Conservation (phyloP, 1,140 invertebrate species). For the Trachelipus rathkii region DNA sequence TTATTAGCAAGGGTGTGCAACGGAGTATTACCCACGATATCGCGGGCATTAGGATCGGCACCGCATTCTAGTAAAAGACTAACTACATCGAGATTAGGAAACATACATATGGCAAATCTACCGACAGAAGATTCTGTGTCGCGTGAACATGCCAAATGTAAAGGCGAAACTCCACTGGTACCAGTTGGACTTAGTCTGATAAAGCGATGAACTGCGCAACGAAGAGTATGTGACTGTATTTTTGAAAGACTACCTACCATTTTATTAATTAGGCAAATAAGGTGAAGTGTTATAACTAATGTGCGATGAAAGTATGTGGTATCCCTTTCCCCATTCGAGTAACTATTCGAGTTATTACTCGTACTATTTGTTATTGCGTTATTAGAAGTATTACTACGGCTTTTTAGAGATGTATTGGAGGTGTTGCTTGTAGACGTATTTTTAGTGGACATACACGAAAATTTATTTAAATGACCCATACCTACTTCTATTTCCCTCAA, state of each 20-base stretch:
- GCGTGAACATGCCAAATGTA: constrained; percentile 74
- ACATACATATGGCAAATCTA: constrained; percentile 69
- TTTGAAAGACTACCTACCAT: constrained; percentile 48
- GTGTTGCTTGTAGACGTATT: constrained; percentile 17
- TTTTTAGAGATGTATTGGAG: constrained; percentile 12
- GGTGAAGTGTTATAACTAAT: constrained; percentile 77
- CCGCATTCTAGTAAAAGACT: constrained; percentile 75
- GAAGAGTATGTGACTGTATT: constrained; percentile 38
- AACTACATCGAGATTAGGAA: constrained; percentile 69
- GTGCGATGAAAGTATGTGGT: constrained; percentile 74
- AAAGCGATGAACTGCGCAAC: constrained; percentile 58
- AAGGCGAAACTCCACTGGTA: constrained; percentile 65
- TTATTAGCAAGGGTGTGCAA: constrained; percentile 68
- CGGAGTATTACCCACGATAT: constrained; percentile 74
- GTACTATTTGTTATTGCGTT: constrained; percentile 47
- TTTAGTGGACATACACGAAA: constrained; percentile 22
- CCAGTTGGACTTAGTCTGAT: constrained; percentile 69
- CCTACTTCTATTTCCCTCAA: constrained; percentile 47
- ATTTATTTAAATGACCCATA: constrained; percentile 34
- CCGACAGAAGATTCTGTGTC: constrained; percentile 56
- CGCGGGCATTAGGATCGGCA: constrained; percentile 68
- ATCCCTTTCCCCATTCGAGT: constrained; percentile 59
- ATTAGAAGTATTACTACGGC: constrained; percentile 23
- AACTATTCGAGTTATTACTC: constrained; percentile 50
- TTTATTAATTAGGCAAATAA: constrained; percentile 68